Evolutionary conservation across 1,140 invertebrate genomes (phyloP).

Genomic region (Lysiphlebus fabarum): DNA sequence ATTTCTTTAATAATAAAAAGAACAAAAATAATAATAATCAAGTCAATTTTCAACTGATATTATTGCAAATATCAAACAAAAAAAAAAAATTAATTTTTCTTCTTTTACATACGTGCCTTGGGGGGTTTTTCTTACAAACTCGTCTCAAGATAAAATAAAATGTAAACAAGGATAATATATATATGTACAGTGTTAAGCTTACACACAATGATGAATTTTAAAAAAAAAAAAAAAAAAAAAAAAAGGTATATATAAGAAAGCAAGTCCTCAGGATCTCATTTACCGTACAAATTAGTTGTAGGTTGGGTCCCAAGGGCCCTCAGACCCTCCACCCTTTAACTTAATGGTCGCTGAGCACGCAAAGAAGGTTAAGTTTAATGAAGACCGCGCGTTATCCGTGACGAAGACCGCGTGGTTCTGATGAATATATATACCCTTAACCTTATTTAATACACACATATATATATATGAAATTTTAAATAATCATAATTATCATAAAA

Average conservation of each 20-base stretch:
- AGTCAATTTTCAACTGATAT: no score
- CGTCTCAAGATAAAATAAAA: no score
- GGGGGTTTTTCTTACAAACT: no score
- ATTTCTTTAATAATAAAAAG: no score
- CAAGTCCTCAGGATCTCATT: slow-evolving; percentile 48
- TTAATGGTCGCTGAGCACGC: slow-evolving; percentile 49
- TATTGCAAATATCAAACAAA: no score
- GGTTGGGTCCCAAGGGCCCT: slow-evolving; percentile 33
- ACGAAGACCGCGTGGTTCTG: slow-evolving; percentile 37
- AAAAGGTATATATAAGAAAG: slow-evolving; percentile 31
- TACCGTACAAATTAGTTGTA: slow-evolving; percentile 54
- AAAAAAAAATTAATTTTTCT: no score
- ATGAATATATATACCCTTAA: slow-evolving; percentile 12
- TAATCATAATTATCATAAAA: not conserved
- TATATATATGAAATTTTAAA: not conserved
- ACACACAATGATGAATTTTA: not conserved
- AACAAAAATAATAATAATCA: no score
- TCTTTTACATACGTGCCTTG: no score
- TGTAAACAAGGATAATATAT: no score
- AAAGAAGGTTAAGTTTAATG: slow-evolving; percentile 50
- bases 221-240: not conserved
- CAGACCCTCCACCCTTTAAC: not conserved
- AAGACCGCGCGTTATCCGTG: slow-evolving; percentile 51
- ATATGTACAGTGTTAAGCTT: no score
- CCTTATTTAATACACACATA: not conserved